Evolutionary conservation across 2,797 vertebrate species (phyloP).

Genomic region (Lithobates pipiens): DNA sequence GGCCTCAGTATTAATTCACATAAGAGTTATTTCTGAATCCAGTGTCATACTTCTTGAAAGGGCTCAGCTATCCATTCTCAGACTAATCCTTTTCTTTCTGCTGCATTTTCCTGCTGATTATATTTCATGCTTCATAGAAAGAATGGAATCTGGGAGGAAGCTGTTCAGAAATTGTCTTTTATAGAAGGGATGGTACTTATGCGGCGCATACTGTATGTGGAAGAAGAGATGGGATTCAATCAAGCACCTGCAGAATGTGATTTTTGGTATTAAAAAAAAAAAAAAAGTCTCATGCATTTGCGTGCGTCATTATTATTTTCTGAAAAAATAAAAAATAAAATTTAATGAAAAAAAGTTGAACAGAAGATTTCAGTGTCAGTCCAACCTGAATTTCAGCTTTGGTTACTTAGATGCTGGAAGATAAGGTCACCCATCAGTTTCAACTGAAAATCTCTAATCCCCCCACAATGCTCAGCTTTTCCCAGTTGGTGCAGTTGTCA

Average conservation of each 20-base stretch:
- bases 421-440: too few species aligned
- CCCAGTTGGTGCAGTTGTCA: too few species aligned
- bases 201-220: background rate
- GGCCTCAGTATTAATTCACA: background rate
- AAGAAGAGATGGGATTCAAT: background rate
- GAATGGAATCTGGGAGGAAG: conserved; percentile 11
- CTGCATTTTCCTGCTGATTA: background rate
- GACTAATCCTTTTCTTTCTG: conserved; percentile 7
- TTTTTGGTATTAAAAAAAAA: background rate
- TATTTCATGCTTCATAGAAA: conserved; percentile 30
- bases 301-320: background rate
- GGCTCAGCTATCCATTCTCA: background rate
- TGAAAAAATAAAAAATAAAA: background rate
- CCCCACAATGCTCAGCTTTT: too few species aligned
- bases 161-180: background rate
- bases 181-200: background rate
- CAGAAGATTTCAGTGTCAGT: too few species aligned
- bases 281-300: background rate
- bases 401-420: too few species aligned
- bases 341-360: too few species aligned
- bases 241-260: background rate
- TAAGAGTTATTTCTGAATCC: background rate
- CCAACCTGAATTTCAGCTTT: too few species aligned
- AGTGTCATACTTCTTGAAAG: background rate
- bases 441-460: too few species aligned